Evolutionary conservation across 2,888 invertebrate genomes (phyloP), one percentile per base, ranked within the genome.

Genomic region (Cerceris ruficornis): DNA sequence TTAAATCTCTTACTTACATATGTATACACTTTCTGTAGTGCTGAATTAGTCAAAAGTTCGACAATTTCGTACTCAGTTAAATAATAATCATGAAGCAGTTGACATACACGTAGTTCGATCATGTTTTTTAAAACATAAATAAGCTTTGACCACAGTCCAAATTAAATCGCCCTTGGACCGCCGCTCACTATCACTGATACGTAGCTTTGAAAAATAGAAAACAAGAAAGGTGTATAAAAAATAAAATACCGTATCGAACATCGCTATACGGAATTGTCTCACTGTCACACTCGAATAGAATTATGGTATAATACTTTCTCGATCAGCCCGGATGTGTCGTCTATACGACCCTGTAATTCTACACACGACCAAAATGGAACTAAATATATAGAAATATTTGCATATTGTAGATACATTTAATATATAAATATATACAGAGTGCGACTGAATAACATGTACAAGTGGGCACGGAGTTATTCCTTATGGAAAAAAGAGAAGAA

Each of bases 311-410:
- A 28, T 28, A 28, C 28, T 81, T 77, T 66, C 70, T 77, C 83
- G 84, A 82, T 81, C 75, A 64, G 72, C 66, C 17, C 69, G 70
- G 73, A 75, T 70, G 67, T 67, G 67, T 62, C 71, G 15, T 42
- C 28, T 69, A 61, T 13, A 61, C 59, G 78, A 70, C 60, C 70
- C 71, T 71, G 65, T 78, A 41, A 75, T 62, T 50, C 65, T 77
- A 52, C 72, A 64, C 75, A 74, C 77, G 77, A 81, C 77, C 81
- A 79, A 83, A 77, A 79, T 72, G 75, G 82, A 72, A 64, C 66
- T 70, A 80, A 74, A 58, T 68, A 62, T 64, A 72, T 58, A 60
- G 54, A 58, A 41, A 59, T 69, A 67, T 54, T 67, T 79, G 75
- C 68, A 75, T 61, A 75, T 69, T 69, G 54, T 77, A 69, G 52